Base-by-base conservation (phyloP, 2,888 invertebrate species). In the Stenoptilia bipunctidactyla region DNA sequence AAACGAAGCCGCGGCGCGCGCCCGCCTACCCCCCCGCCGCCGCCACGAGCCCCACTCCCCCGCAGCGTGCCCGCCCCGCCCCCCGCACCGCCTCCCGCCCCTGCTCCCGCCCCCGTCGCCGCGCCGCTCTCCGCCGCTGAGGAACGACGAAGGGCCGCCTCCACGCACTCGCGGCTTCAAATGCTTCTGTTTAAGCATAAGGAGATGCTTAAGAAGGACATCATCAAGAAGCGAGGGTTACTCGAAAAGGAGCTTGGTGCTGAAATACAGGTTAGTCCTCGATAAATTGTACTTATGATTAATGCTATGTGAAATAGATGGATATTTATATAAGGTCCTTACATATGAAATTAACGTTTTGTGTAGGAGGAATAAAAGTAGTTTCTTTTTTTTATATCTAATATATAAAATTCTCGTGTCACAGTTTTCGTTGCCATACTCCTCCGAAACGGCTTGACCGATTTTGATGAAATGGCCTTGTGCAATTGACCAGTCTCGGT, bases 201-300 rank as follows among this genome's bases (percentile, higher is more conserved):
- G 63, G 97, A 97, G 67, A 83, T 92, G 53, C 87, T 98, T 37
- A 96, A 96, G 70, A 96, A 94, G 61, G 96, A 96, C 58, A 97
- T 97, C 48, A 87, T 96, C 46, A 92, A 95, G 58, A 97, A 97
- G 64, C 86, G 97, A 50, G 93, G 93, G 1, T 76, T 94, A 12
- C 87, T 97, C 41, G 96, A 96, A 62, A 93, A 94, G 55, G 94
- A 94, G 66, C 85, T 97, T 42, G 93, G 94, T 56, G 90, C 92
- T 47, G 94, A 96, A 66, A 96, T 97, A 62, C 94, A 94, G 89
- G 90, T 89, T 46, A 33, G 43, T 4, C 30, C n/a, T n/a, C n/a
- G n/a, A n/a, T n/a, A n/a, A n/a, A n/a, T n/a, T n/a, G n/a, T n/a
- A n/a, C n/a, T n/a, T n/a, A n/a, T n/a, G n/a, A n/a, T n/a, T n/a